Conservation (phyloP, 2,888 invertebrate genomes). For the Rambutsinella grinnellia region DNA sequence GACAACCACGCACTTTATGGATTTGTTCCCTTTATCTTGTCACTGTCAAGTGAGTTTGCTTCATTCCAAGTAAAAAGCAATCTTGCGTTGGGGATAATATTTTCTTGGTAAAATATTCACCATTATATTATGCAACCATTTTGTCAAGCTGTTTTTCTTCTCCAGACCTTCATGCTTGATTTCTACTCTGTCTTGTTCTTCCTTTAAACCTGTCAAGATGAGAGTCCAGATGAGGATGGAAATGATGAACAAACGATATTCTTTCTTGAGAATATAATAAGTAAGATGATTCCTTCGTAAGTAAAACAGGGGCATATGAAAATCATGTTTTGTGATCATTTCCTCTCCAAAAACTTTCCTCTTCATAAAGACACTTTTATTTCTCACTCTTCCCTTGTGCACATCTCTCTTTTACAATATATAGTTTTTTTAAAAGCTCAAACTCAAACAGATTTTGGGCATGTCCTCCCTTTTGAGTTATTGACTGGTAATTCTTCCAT, state of each 20-base stretch:
- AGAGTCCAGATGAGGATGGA: conserved; percentile 26
- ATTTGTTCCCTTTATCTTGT: no score
- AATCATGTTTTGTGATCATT: background rate
- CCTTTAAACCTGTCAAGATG: conserved; percentile 40
- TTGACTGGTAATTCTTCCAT: conserved; percentile 15
- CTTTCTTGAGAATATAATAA: background rate
- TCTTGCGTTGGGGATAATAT: background rate
- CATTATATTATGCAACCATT: background rate
- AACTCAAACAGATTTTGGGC: conserved; percentile 17
- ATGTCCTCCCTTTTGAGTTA: conserved; percentile 43
- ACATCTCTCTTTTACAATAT: background rate
- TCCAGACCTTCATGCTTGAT: background rate
- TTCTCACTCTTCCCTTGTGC: background rate
- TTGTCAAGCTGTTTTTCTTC: background rate
- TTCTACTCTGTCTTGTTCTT: conserved; percentile 6
- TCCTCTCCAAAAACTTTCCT: no score
- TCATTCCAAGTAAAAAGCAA: no score
- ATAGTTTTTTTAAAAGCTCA: conserved; percentile 3
- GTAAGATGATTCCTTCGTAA: background rate
- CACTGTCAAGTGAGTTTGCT: no score
- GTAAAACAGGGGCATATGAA: background rate
- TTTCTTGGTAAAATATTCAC: background rate
- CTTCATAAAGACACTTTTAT: background rate
- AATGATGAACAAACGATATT: background rate
- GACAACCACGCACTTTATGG: no score